Conservation (phyloP, 2,888 invertebrate genomes). For the Zaprionus lineosus region DNA sequence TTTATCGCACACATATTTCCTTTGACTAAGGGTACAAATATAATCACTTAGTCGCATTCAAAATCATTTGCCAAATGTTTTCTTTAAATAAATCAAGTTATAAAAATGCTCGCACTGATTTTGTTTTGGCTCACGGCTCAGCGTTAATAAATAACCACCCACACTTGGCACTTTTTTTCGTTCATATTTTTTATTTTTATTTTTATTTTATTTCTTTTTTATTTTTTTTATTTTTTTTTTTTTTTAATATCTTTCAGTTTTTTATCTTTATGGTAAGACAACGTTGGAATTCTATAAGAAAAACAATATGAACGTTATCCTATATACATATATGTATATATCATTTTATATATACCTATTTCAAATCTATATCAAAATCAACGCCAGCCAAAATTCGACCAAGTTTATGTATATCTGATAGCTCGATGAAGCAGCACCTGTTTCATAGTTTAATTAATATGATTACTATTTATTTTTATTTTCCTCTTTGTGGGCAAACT, state of each 20-base stretch:
- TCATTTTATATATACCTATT: too few species aligned
- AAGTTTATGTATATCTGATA: slow-evolving; percentile 47
- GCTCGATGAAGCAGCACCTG: slow-evolving; percentile 40
- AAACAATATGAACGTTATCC: slow-evolving; percentile 28
- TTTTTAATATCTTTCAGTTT: slow-evolving; percentile 18
- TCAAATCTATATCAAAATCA: slow-evolving; percentile 30
- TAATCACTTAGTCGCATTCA: slow-evolving; percentile 47
- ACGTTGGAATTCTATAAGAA: slow-evolving; percentile 50
- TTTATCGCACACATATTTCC: slow-evolving; percentile 18
- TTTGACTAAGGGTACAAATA: slow-evolving; percentile 37
- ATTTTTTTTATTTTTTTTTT: slow-evolving; percentile 8
- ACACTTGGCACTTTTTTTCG: slow-evolving; percentile 32
- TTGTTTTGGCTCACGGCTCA: slow-evolving; percentile 65
- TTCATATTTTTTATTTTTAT: slow-evolving; percentile 9
- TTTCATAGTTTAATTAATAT: slow-evolving; percentile 29
- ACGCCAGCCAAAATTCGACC: slow-evolving; percentile 25
- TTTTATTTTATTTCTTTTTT: slow-evolving; percentile 9
- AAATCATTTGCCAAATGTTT: slow-evolving; percentile 65
- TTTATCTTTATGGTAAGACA: slow-evolving; percentile 64
- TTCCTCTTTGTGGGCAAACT: slow-evolving; percentile 5
- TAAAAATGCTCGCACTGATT: slow-evolving; percentile 68
- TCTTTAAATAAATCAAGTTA: slow-evolving; percentile 76
- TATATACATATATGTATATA: too few species aligned
- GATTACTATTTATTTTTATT: slow-evolving; percentile 13
- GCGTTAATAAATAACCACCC: slow-evolving; percentile 68